Evolutionary conservation across 2,797 vertebrate genomes (phyloP).

Genomic region (Danio choprae): DNA sequence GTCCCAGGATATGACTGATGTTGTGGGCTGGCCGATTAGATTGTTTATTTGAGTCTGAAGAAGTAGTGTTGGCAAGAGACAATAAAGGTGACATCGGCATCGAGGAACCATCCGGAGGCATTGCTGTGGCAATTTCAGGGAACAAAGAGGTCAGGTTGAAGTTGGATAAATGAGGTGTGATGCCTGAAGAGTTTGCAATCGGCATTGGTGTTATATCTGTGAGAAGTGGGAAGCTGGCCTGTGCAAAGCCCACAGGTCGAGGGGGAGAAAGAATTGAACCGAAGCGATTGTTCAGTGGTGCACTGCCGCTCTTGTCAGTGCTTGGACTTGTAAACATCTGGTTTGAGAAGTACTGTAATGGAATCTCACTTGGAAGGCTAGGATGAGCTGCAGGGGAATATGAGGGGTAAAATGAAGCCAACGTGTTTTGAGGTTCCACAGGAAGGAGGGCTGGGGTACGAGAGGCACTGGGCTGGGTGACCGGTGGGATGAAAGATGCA

Average conservation of each 20-base stretch:
- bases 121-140: slow-evolving; percentile 95
- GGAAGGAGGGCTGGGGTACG: slow-evolving; percentile 93
- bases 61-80: slow-evolving; percentile 91
- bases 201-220: slow-evolving; percentile 98
- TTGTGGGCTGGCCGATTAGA: slow-evolving; percentile 97
- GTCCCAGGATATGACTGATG: slow-evolving; percentile 99
- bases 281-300: slow-evolving; percentile 93
- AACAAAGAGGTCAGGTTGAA: slow-evolving; percentile 98
- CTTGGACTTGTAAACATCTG: slow-evolving; percentile 97
- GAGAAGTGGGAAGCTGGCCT: slow-evolving; percentile 95
- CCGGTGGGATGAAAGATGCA: slow-evolving; percentile 94
- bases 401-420: slow-evolving; percentile 96
- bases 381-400: slow-evolving; percentile 98
- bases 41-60: slow-evolving; percentile 93
- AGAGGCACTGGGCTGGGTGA: slow-evolving; percentile 89
- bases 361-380: slow-evolving; percentile 93
- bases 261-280: slow-evolving; percentile 97
- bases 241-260: slow-evolving; percentile 94
- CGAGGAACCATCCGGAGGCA: slow-evolving; percentile 92
- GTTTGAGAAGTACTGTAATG: slow-evolving; percentile 96
- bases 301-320: slow-evolving; percentile 88
- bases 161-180: slow-evolving; percentile 92
- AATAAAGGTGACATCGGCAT: slow-evolving; percentile 96
- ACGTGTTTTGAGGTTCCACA: slow-evolving; percentile 93
- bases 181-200: slow-evolving; percentile 89